Conservation (phyloP, 2,113 vertebrate species). For the Tor tambroides region DNA sequence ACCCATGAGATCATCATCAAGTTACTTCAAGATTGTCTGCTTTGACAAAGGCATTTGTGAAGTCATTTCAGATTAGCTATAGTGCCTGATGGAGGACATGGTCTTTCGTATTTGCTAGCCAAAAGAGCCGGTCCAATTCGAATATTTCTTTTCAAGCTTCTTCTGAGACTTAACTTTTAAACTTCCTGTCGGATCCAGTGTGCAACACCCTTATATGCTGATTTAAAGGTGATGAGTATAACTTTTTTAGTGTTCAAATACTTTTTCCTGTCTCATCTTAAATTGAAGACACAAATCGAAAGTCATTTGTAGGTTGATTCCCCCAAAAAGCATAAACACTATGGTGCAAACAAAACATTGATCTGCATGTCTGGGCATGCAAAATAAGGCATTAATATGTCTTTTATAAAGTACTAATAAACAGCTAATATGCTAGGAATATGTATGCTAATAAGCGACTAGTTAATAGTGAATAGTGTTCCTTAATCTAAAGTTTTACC, state of each 20-base stretch:
- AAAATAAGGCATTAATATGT: too few relatives aligned
- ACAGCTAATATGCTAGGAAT: too few relatives aligned
- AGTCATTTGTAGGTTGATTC: too few relatives aligned
- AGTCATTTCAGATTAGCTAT: slow-evolving; percentile 48
- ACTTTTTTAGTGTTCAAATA: background rate
- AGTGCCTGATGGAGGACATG: slow-evolving; percentile 13
- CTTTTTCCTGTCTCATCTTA: too few relatives aligned
- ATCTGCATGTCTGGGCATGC: too few relatives aligned
- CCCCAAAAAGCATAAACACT: too few relatives aligned
- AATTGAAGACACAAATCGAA: too few relatives aligned
- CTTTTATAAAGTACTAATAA: too few relatives aligned
- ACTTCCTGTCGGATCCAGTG: background rate
- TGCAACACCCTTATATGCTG: background rate
- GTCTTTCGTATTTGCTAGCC: slow-evolving; percentile 13
- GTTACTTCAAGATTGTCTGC: slow-evolving; percentile 46
- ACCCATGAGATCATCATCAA: slow-evolving; percentile 43
- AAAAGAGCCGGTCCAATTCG: background rate
- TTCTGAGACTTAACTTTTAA: background rate
- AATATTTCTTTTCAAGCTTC: background rate
- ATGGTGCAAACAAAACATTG: too few relatives aligned
- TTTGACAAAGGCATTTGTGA: slow-evolving; percentile 52
- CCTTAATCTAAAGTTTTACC: too few relatives aligned
- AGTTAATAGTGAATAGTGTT: too few relatives aligned
- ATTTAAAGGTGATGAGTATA: background rate
- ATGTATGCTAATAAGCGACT: too few relatives aligned